phyloP scores from a whole-genome alignment of 2,888 invertebrate genomes.

The Ornithoptera alexandrae region DNA sequence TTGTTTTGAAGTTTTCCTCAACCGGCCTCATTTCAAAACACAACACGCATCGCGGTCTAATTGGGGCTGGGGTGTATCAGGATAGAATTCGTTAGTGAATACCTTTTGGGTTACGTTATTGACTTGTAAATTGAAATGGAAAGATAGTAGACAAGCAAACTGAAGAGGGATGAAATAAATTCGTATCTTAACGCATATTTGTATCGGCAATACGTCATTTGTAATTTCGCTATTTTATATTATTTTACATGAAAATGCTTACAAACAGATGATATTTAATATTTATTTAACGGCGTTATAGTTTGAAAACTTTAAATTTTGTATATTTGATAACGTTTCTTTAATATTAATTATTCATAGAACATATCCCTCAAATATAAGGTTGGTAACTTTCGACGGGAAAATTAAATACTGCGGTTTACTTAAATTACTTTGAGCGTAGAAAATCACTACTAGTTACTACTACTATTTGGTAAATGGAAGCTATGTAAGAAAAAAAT shows the following conservation, averaged over 20 bases:
- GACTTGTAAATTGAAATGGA: constrained; percentile 22
- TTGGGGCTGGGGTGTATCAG: constrained; percentile 24
- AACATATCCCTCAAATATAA: no score
- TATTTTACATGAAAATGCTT: no score
- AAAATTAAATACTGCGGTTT: no score
- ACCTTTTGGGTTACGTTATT: constrained; percentile 21
- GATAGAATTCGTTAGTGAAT: constrained; percentile 27
- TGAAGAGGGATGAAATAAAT: constrained; percentile 1
- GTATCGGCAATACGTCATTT: background rate
- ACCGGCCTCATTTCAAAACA: constrained; percentile 25
- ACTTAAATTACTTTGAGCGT: no score
- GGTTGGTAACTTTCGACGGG: no score
- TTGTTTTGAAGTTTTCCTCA: constrained; percentile 21
- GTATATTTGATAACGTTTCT: no score
- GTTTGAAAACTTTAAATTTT: no score
- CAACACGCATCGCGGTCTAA: constrained; percentile 28
- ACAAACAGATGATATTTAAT: no score
- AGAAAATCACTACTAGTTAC: no score
- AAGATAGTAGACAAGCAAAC: background rate
- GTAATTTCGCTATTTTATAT: background rate
- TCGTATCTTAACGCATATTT: background rate
- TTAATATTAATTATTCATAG: no score
- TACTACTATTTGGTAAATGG: background rate
- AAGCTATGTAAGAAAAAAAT: constrained; percentile 6
- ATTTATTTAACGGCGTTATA: no score